Base-by-base conservation (phyloP, 1,140 invertebrate species). In the Archegozetes longisetosus region DNA sequence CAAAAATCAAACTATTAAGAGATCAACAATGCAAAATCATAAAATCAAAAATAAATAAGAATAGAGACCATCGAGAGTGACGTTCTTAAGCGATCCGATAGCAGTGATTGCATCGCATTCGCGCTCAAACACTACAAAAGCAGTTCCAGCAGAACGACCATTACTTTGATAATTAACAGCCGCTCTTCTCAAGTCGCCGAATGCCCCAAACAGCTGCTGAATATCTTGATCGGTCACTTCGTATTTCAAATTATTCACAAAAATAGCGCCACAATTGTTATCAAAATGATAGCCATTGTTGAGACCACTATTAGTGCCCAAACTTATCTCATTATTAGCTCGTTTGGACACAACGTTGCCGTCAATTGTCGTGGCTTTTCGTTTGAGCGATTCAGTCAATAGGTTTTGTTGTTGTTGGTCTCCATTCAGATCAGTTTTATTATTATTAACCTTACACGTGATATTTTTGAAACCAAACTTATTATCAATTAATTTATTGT, bases 71-170 rank as follows among this genome's bases (percentile, higher is more conserved):
- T 98, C 93, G 52, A 98, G 74, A 22, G 91, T 92, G 40, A 98
- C 91, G 62, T 89, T 89, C 76, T 97, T 94, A 72, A 98, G 97
- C 71, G 96, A 90, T 73, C 94, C 92, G 81, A 96, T 86, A 17
- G 94, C 94, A 73, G 91, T 89, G 25, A 93, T 80, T 1, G 93
- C 94, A 78, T 95, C 92, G 64, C 81, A 77, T 70, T 83, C 79
- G 69, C 88, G 79, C 70, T 93, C 88, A 76, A 92, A 98, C 55
- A 94, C 83, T 14, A 98, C 90, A 80, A 97, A 91, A 57, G 92
- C 94, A 64, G 91, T 94, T 49, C 94, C 91, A 67, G 96, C 76
- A 53, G 91, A 96, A 69, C 93, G 79, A 32, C 93, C 94, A 52
- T 91, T 94, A 73, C 87, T 80, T 71, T 98, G 93, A 75, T 97